phyloP scores from a whole-genome alignment of 2,888 invertebrate genomes.

The Rhagonycha lutea region DNA sequence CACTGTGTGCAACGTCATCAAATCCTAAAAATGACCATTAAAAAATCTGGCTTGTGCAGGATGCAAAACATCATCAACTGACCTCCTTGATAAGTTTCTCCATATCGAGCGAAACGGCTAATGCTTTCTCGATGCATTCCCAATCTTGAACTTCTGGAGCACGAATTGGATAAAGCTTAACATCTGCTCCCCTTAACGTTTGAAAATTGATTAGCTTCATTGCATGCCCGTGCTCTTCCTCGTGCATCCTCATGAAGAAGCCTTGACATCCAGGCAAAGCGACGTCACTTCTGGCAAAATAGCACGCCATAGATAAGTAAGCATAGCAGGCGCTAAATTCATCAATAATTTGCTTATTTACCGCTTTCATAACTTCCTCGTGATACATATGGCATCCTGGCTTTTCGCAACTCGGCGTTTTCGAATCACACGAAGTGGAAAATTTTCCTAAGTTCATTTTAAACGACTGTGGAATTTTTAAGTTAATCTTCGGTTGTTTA shows the following conservation, averaged over 20 bases:
- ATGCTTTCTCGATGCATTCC: slow-evolving; percentile 52
- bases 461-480: not conserved
- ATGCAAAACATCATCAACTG: not conserved
- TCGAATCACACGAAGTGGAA: not conserved
- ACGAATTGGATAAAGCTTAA: slow-evolving; percentile 46
- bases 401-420: not conserved
- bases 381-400: slow-evolving; percentile 47
- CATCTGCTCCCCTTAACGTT: slow-evolving; percentile 56
- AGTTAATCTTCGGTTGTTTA: not conserved
- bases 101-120: slow-evolving; percentile 49
- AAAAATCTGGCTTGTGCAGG: not conserved
- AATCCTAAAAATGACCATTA: slow-evolving; percentile 45
- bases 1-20: slow-evolving; percentile 50
- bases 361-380: slow-evolving; percentile 56
- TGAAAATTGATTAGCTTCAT: slow-evolving; percentile 55
- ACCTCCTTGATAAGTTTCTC: slow-evolving; percentile 50
- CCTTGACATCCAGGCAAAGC: slow-evolving; percentile 54
- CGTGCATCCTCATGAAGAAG: slow-evolving; percentile 57
- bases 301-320: slow-evolving; percentile 65
- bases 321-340: slow-evolving; percentile 65
- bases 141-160: slow-evolving; percentile 51
- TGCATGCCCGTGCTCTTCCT: slow-evolving; percentile 58
- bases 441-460: not conserved
- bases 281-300: slow-evolving; percentile 56
- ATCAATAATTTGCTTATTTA: slow-evolving; percentile 62